Base-by-base conservation (phyloP, 2,113 vertebrate genomes). In the Eublepharis macularius region DNA sequence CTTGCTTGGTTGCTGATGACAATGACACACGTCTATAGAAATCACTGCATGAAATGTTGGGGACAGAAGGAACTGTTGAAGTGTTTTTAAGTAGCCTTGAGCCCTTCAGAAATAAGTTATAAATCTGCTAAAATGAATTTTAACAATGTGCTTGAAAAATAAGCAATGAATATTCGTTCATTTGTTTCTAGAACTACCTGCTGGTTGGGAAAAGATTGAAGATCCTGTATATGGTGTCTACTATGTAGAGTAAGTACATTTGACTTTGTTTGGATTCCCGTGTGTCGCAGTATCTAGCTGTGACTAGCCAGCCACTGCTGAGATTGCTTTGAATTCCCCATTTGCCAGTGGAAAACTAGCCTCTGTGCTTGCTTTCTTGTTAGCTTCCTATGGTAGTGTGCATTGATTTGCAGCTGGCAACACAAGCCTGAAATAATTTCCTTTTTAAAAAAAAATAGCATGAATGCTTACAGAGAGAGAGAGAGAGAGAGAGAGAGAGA, bases 141-240 rank as follows among this genome's bases (percentile, higher is more conserved):
- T 29, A 63, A 63, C n/a, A n/a, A 21, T 63, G 10, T 29, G 60
- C 60, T 2, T 63, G 60, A 63, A 26, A 29, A 63, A 63, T 63
- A 63, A 34, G 65, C 6, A 93, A 36, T 91, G 90, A 86, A 47
- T 88, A 75, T 84, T 82, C 91, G 90, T 96, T 81, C 91, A 90
- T 96, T 81, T 82, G 63, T 94, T 97, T 94, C 70, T 94, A 99
- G 99, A 99, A 94, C 95, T 99, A 95, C 99, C 99, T 92, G 95
- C 98, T 91, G 99, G 99, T 91, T 99, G 99, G 99, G 99, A 99
- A 95, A 99, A 98, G 96, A 99, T 99, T 91, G 98, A 99, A 85
- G 99, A 99, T 95, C 99, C 99, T 6, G 98, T 99, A 80, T 99
- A 99, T 81, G 99, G 99, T 95, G 97, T 99, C 97, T 99, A 99